Percentiles rank a stretch among this genome's conserved stretches.
Conservation (phyloP, 2,113 vertebrate species). For the Nothoprocta pentlandii region DNA sequence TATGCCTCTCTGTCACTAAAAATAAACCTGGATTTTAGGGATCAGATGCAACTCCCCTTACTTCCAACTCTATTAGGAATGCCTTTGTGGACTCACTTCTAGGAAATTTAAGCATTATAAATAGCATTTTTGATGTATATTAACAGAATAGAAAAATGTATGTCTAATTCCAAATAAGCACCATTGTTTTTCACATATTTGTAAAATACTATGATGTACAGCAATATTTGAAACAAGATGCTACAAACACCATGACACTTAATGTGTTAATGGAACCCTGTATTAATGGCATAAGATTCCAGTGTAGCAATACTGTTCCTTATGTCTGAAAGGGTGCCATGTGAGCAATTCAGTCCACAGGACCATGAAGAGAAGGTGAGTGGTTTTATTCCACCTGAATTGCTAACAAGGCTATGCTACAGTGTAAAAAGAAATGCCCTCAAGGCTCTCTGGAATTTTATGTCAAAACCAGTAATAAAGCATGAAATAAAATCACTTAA, state of each 20-base stretch:
- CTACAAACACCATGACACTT: neutral
- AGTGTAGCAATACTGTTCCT: neutral
- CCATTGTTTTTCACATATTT: neutral
- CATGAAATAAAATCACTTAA: conserved; percentile 53
- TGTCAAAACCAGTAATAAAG: conserved; percentile 60
- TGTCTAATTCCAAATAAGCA: neutral
- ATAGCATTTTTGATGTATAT: neutral
- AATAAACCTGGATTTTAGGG: neutral
- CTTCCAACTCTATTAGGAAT: neutral
- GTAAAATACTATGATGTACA: neutral
- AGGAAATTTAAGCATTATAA: neutral
- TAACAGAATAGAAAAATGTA: neutral
- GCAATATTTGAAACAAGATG: neutral
- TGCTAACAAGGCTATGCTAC: conserved; percentile 43
- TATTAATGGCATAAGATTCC: neutral
- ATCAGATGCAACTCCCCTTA: neutral
- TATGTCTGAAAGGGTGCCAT: conserved; percentile 4
- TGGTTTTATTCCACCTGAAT: conserved; percentile 69
- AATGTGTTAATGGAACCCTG: neutral
- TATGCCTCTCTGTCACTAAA: accelerated
- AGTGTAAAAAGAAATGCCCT: conserved; percentile 30
- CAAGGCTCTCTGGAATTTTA: conserved; percentile 23
- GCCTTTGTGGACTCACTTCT: neutral
- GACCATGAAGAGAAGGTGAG: conserved; percentile 46
- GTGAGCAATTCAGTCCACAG: conserved; percentile 44